Evolutionary conservation across 2,888 invertebrate genomes (phyloP), one percentile per base, ranked within the genome.

Genomic region (Agonopterix subpropinquella): DNA sequence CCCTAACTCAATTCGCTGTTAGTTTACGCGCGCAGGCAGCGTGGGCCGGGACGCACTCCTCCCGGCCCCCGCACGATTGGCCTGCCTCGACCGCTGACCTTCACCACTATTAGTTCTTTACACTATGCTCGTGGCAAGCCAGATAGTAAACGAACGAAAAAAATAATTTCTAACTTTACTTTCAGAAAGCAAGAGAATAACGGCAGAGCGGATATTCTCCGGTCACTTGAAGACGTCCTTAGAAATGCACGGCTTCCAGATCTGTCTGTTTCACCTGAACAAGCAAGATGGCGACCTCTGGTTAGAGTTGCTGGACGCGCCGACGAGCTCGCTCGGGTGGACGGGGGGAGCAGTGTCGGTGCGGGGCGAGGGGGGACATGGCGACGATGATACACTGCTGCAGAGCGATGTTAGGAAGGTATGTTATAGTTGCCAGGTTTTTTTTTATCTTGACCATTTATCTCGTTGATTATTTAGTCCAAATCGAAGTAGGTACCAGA

Each of bases 231-330:
- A 95, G 80, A 94, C 95, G 0, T 95, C 95, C 0, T 72, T 96
- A 44, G 93, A 95, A 64, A 94, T 94, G 90, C 91, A 92, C 48
- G 96, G 96, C 7, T 88, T 95, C 59, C 93, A 94, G 57, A 86
- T 97, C 28, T 93, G 95, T 10, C 59, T 96, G 11, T 64, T 94
- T 8, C 90, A 91, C 57, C 66, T 92, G 8, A 80, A 77, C 9
- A 74, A 89, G 48, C 64, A 73, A 1, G 60, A 80, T 36, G 80
- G 85, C 13, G 75, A 76, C 2, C 54, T 80, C 1, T 90, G 92
- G 76, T 55, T 92, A 45, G 59, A 77, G 7, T 84, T 87, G 51
- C 76, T 93, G 13, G 92, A 93, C 62, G 80, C 79, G 1, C 76
- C 83, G 10, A 92, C 92, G 0, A 76, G 82, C 13, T 91, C 91